Base-by-base conservation (phyloP, 2,797 vertebrate species). In the Chelmon rostratus region DNA sequence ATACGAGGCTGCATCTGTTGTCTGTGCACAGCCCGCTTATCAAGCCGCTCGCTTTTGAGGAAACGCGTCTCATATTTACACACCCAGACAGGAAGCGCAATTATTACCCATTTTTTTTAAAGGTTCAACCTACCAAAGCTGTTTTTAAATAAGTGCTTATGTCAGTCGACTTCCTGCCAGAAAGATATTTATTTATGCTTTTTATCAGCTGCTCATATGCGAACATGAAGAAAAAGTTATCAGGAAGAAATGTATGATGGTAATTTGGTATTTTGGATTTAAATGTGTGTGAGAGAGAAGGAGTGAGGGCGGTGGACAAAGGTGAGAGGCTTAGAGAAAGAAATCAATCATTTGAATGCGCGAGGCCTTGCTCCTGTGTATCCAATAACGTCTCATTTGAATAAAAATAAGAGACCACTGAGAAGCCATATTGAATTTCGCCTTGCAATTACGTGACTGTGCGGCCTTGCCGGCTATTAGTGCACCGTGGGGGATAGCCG, bases 361-460 rank as follows among this genome's bases (percentile, higher is more conserved):
- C 28, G 3, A 67, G 70, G 77, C 79, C 31, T 67, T 72, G 75
- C 75, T 87, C 82, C 73, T 25, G 8, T 81, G 77, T 78, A 87
- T 88, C 88, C 86, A 91, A 83, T 90, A 89, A 85, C 31, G 16
- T 71, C 86, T 90, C 67, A 93, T 93, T 94, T 91, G 73, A 93
- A 93, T 94, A 85, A 89, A 90, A 94, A 91, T 88, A 84, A 73
- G 73, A 74, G 73, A 73, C 75, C 84, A 68, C 86, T 77, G 78
- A 84, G 79, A 83, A 64, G 77, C 79, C 79, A 75, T 90, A 89
- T 92, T 92, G 86, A 89, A 91, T 91, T 87, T 87, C 78, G 78
- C 64, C 73, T 47, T 46, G 77, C 90, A 85, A 73, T 88, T 91
- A 82, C 76, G 69, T 91, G 89, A 87, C 86, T 78, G 50, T 66